Evolutionary conservation across 2,113 vertebrate genomes (phyloP), one percentile per base, ranked within the genome.

Genomic region (Cyanocitta stelleri): DNA sequence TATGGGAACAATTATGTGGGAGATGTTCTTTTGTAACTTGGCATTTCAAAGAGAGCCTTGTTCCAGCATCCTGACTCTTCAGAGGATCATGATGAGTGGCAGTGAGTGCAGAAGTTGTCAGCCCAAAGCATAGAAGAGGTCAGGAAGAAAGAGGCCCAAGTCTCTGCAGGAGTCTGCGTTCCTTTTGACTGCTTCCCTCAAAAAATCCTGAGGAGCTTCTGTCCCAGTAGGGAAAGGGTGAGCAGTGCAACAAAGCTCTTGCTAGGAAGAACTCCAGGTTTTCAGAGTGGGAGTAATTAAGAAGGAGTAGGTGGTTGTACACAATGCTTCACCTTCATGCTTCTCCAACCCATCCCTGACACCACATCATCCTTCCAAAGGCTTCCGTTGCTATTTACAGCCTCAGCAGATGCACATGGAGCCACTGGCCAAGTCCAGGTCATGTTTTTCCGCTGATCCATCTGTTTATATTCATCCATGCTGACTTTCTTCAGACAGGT

Each of bases 1-100:
- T 87, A 55, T 82, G 67, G 80, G 84, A 94, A 93, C 76, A 73
- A 69, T 71, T 61, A 81, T 10, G 62, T 35, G 77, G 90, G 85
- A 96, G 44, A 89, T 56, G 55, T 52, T 63, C 61, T 83, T 78
- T 86, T 56, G 58, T 35, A 88, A 83, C 39, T n/a, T 30, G 17
- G 37, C 52, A 68, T 90, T 94, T 92, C 83, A 77, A 88, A 88
- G 29, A 66, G 24, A 82, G 56, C 18, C 61, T 81, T 67, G 56
- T 94, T 68, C 77, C 61, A 67, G 64, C 68, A 90, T 21, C 79
- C 79, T 24, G 56, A 61, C 56, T 86, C 61, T 64, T 90, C 13
- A 0, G 72, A 90, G 61, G 55, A 81, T 46, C 41, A 4, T 1
- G 3, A 39, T 21, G 63, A 66, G 48, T 0, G 0, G 55, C 46